Evolutionary conservation across 2,888 invertebrate genomes (phyloP), one percentile per base, ranked within the genome.

Genomic region (Drosophila subsilvestris): DNA sequence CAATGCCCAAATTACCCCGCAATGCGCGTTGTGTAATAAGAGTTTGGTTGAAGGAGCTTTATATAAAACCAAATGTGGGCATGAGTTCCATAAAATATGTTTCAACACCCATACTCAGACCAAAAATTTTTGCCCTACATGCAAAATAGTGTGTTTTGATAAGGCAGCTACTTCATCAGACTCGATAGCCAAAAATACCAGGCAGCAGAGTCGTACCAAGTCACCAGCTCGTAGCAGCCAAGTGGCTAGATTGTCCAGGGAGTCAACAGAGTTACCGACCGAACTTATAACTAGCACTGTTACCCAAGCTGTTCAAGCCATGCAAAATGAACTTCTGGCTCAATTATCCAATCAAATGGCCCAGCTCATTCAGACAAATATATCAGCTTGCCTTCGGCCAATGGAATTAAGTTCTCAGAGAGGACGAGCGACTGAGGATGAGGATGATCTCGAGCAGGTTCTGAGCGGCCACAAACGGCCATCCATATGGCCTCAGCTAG

Each of bases 1-100:
- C 1, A 25, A 25, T 6, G 25, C 25, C 5, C 25, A 6, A 25
- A 1, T 4, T 25, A 6, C 25, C 6, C 25, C 7, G 6, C 25
- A 25, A 25, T 25, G 25, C 25, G 25, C 7, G 7, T 7, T 25
- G 25, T 25, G 25, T 25, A 6, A 25, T 3, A 25, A 7, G 25
- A 25, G 25, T 25, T 7, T 25, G 6, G 6, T 3, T 7, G 25
- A 25, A 25, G 25, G 25, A 1, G 3, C 25, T 25, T 8, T n/a
- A n/a, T 44, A 17, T 12, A 44, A 44, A 44, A 44, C 44, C 9
- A 44, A n/a, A 17, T 44, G 44, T 44, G 44, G 44, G 25, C 25
- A 25, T 25, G 25, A 25, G 25, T 25, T 25, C 9, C 44, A 44
- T n/a, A 44, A 44, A 8, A 44, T 8, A 17, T 44, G 44, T 22